These are phyloP conservation scores for Paguma larvata DNA, from an alignment of 2,797 vertebrate species.

Conservation along the genomic window DNA sequence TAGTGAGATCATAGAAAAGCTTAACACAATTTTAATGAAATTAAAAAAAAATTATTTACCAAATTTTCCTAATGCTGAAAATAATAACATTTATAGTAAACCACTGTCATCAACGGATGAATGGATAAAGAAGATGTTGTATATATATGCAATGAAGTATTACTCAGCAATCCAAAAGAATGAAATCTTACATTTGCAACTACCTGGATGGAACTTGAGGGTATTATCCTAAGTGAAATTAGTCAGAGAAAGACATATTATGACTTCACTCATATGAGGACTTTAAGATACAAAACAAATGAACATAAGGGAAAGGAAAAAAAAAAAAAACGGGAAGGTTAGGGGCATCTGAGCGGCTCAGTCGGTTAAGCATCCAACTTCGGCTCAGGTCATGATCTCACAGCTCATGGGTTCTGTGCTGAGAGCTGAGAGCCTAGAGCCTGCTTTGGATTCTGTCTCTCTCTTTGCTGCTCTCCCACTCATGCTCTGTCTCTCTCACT, in stretches of 20 bases:
- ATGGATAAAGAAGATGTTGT: too few relatives aligned
- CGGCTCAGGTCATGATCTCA: background rate
- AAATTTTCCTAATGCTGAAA: background rate
- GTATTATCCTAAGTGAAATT: too few relatives aligned
- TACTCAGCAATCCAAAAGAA: too few relatives aligned
- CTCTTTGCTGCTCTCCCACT: background rate
- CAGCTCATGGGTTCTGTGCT: background rate
- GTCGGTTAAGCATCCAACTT: background rate
- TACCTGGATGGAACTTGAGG: too few relatives aligned
- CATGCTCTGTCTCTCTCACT: background rate
- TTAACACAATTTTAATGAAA: background rate
- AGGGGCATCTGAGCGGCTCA: background rate
- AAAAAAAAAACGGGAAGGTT: too few relatives aligned
- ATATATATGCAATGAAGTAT: too few relatives aligned
- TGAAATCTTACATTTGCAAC: too few relatives aligned
- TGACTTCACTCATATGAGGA: too few relatives aligned
- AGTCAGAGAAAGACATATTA: too few relatives aligned
- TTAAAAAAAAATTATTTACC: background rate
- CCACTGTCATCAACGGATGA: background rate
- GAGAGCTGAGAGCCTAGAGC: background rate
- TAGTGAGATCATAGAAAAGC: background rate
- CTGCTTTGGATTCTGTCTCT: background rate
- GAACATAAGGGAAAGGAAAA: too few relatives aligned
- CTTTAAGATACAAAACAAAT: too few relatives aligned
- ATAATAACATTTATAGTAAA: background rate